Evolutionary conservation across 1,140 invertebrate genomes (phyloP).

Genomic region (Drosophila lacteicornis): DNA sequence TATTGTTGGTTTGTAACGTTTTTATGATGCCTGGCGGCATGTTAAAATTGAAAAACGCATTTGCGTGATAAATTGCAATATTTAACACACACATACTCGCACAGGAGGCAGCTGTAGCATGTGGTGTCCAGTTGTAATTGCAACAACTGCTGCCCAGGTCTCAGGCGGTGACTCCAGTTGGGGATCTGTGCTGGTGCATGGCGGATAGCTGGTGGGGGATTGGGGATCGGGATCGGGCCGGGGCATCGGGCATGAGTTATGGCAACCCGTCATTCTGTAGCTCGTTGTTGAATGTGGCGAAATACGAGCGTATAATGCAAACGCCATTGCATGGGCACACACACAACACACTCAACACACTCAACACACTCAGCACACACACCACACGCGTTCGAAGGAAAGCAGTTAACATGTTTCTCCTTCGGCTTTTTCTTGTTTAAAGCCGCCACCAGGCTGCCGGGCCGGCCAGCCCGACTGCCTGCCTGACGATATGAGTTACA

Average conservation of each 20-base stretch:
- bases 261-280: constrained; percentile 80
- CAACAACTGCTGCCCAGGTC: constrained; percentile 71
- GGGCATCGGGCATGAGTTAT: constrained; percentile 77
- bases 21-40: constrained; percentile 85
- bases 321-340: constrained; percentile 76
- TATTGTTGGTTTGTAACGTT: constrained; percentile 83
- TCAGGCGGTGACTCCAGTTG: constrained; percentile 42
- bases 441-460: constrained; percentile 66
- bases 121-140: constrained; percentile 83
- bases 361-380: constrained; percentile 15
- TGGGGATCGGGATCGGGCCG: constrained; percentile 22
- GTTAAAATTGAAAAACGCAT: constrained; percentile 85
- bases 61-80: constrained; percentile 85
- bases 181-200: constrained; percentile 19
- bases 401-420: constrained; percentile 82
- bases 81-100: constrained; percentile 78
- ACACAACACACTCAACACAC: constrained; percentile 49
- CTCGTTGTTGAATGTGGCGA: constrained; percentile 82
- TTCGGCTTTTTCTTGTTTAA: constrained; percentile 80
- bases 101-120: constrained; percentile 78
- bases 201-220: constrained; percentile 14
- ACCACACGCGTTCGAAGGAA: constrained; percentile 54
- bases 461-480: constrained; percentile 19
- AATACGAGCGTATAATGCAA: constrained; percentile 84
- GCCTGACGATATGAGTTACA: constrained; percentile 84